A percentile compares a stretch with the other conserved stretches of the same genome.
Conservation (phyloP, 2,797 vertebrate species). For the Epinephelus awoara region DNA sequence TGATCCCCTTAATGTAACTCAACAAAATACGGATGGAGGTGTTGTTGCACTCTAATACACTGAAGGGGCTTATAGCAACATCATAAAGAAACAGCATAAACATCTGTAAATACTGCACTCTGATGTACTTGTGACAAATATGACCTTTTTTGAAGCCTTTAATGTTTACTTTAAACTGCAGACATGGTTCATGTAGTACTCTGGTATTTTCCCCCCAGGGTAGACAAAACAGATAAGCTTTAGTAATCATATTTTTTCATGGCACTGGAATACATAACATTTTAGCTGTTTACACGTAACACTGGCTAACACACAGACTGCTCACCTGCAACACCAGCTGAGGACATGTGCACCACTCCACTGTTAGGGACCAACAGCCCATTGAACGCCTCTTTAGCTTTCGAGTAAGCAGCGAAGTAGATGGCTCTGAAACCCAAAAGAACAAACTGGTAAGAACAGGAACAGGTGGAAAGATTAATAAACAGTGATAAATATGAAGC, state of each 20-base stretch:
- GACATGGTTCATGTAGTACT: not conserved
- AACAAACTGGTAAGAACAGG: constrained; percentile 47
- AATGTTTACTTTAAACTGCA: not conserved
- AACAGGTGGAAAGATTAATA: constrained; percentile 9
- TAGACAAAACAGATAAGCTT: not conserved
- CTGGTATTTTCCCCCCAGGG: not conserved
- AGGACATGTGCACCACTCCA: constrained; percentile 93
- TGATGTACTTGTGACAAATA: not conserved
- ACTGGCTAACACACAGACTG: not conserved
- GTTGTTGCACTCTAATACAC: not conserved
- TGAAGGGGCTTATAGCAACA: not conserved
- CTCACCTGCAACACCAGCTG: constrained; percentile 95
- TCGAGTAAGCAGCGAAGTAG: constrained; percentile 97
- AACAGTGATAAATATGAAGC: constrained; percentile 7
- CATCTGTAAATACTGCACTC: not conserved
- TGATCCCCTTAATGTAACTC: not conserved
- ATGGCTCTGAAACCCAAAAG: constrained; percentile 90
- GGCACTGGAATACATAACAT: not conserved
- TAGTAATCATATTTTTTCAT: not conserved
- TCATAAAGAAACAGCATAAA: not conserved
- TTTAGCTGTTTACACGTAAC: not conserved
- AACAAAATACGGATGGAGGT: not conserved
- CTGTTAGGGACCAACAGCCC: constrained; percentile 94
- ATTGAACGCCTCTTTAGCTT: constrained; percentile 95
- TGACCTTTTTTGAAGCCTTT: not conserved